A percentile compares a stretch with the other conserved stretches of the same genome.
phyloP scores from a whole-genome alignment of 2,797 vertebrate species.

The Parambassis ranga region DNA sequence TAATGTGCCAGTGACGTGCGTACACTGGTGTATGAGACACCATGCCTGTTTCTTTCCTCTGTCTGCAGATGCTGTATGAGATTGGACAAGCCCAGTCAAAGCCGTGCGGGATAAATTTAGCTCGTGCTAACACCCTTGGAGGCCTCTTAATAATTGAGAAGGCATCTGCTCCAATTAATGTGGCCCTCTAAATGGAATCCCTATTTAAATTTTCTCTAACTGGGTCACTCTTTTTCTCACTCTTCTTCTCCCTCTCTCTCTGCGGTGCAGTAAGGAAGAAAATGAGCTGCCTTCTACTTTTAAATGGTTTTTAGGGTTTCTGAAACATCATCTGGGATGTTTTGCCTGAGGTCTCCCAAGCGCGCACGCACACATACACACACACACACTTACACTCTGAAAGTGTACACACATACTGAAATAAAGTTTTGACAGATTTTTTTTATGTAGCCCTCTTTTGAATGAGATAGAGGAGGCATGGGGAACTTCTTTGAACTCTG shows the following conservation, averaged over 20 bases:
- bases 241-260: conserved; percentile 59
- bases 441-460: conserved; percentile 43
- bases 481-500: conserved; percentile 62
- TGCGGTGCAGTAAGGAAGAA: conserved; percentile 72
- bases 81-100: conserved; percentile 76
- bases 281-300: conserved; percentile 76
- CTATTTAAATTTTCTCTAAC: conserved; percentile 85
- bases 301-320: conserved; percentile 77
- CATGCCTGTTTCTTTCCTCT: conserved; percentile 49
- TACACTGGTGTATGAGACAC: conserved; percentile 49
- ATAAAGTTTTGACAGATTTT: conserved; percentile 62
- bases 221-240: conserved; percentile 81
- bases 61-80: conserved; percentile 73
- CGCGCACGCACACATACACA: neutral
- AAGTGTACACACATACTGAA: conserved; percentile 7
- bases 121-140: conserved; percentile 80
- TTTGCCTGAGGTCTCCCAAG: conserved; percentile 67
- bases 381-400: neutral
- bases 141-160: conserved; percentile 87
- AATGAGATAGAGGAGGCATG: conserved; percentile 32
- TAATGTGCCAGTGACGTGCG: conserved; percentile 12
- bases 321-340: conserved; percentile 76
- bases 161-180: conserved; percentile 89
- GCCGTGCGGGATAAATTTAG: conserved; percentile 79
- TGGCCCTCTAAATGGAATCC: conserved; percentile 86